Percentiles rank a stretch among this genome's conserved stretches.
Evolutionary conservation across 2,113 vertebrate genomes (phyloP).

Genomic region (Ceuthmochares aereus): DNA sequence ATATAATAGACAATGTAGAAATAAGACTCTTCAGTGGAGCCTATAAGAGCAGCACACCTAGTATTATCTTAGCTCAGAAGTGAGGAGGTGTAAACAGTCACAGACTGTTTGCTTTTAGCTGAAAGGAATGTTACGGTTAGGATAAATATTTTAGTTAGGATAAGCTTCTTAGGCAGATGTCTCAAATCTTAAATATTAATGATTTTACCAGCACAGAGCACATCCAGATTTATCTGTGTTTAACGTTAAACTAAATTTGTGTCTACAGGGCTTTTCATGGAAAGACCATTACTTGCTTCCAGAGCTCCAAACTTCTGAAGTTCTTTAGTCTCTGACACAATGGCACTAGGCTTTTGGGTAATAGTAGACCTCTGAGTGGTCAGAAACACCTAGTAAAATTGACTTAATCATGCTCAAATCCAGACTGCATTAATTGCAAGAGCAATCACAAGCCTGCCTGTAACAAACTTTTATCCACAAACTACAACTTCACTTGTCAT

Average conservation of each 20-base stretch:
- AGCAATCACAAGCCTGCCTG: background rate
- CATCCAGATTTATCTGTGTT: background rate
- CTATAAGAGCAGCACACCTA: background rate
- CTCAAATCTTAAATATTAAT: background rate
- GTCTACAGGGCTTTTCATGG: background rate
- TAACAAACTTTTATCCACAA: background rate
- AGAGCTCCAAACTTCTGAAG: background rate
- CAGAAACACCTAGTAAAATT: background rate
- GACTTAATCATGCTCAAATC: background rate
- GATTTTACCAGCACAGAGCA: background rate
- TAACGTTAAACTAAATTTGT: background rate
- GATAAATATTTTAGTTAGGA: background rate
- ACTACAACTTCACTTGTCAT: background rate
- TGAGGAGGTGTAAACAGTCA: background rate
- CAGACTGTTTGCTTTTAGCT: background rate
- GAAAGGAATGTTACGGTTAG: background rate
- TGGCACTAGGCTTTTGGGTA: background rate
- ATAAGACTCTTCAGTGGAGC: background rate
- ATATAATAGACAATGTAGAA: background rate
- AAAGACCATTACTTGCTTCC: background rate
- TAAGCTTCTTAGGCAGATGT: background rate
- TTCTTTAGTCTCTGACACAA: background rate
- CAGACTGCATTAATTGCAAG: background rate
- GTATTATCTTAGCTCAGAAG: background rate
- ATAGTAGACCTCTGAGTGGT: background rate